Evolutionary conservation across 2,113 vertebrate genomes (phyloP).

Genomic region (Sinocyclocheilus anshuiensis): DNA sequence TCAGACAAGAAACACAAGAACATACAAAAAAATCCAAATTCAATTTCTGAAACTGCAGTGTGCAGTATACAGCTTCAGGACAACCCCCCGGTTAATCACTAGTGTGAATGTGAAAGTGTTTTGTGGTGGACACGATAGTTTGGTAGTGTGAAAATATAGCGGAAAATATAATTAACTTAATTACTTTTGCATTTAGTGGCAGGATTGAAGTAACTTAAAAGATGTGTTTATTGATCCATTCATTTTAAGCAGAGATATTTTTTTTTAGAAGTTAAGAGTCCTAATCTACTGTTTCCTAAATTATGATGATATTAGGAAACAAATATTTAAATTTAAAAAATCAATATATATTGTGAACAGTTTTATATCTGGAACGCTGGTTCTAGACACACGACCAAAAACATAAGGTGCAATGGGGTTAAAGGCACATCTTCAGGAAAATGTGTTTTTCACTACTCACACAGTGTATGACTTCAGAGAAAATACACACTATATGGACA

Average conservation of each 20-base stretch:
- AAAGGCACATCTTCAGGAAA: too few relatives aligned
- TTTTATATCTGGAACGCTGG: not conserved
- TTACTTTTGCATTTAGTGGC: not conserved
- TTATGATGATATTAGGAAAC: not conserved
- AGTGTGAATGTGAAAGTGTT: not conserved
- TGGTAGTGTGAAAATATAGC: not conserved
- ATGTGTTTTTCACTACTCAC: too few relatives aligned
- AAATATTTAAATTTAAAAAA: not conserved
- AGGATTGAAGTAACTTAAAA: not conserved
- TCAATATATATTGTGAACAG: not conserved
- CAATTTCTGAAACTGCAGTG: not conserved
- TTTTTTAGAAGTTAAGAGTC: not conserved
- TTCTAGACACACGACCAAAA: not conserved
- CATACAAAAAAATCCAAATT: not conserved
- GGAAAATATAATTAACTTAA: not conserved
- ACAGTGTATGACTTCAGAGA: too few relatives aligned
- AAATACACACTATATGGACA: too few relatives aligned
- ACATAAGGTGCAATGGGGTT: too few relatives aligned
- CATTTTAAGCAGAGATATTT: not conserved
- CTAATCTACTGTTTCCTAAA: not conserved
- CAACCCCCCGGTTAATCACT: not conserved
- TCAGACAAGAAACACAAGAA: not conserved
- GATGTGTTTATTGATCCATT: not conserved
- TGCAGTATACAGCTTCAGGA: not conserved
- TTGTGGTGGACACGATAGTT: not conserved